A percentile compares a stretch with the other conserved stretches of the same genome.
Conservation (phyloP, 2,113 vertebrate species). For the Mesembrinibis cayennensis region DNA sequence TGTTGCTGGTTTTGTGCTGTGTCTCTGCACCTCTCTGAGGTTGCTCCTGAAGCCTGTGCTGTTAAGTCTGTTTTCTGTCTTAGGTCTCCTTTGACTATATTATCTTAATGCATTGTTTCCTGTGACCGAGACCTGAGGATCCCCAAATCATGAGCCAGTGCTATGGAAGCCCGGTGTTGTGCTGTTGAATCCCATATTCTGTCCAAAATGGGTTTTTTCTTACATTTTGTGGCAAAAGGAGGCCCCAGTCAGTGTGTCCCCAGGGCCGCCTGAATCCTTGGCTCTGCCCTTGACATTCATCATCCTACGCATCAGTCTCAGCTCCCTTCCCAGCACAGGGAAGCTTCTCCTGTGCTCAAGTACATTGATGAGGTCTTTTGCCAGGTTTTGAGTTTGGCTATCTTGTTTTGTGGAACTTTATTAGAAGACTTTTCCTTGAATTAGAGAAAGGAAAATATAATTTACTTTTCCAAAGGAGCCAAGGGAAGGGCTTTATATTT, state of each 20-base stretch:
- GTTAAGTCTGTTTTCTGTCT: background rate
- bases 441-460: background rate
- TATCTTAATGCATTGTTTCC: background rate
- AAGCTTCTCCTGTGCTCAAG: background rate
- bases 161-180: background rate
- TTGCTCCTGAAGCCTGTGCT: background rate
- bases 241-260: background rate
- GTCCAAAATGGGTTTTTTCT: background rate
- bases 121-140: background rate
- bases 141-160: background rate
- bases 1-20: background rate
- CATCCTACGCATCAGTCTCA: background rate
- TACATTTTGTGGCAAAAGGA: background rate
- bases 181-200: background rate
- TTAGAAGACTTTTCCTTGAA: background rate
- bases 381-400: background rate
- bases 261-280: background rate
- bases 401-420: background rate
- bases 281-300: background rate
- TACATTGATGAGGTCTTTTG: background rate
- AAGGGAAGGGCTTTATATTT: background rate
- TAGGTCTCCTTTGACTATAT: background rate
- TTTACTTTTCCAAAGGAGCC: background rate
- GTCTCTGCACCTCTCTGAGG: background rate
- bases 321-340: background rate